Base-by-base conservation (phyloP, 2,113 vertebrate genomes). In the Actenoides hombroni region DNA sequence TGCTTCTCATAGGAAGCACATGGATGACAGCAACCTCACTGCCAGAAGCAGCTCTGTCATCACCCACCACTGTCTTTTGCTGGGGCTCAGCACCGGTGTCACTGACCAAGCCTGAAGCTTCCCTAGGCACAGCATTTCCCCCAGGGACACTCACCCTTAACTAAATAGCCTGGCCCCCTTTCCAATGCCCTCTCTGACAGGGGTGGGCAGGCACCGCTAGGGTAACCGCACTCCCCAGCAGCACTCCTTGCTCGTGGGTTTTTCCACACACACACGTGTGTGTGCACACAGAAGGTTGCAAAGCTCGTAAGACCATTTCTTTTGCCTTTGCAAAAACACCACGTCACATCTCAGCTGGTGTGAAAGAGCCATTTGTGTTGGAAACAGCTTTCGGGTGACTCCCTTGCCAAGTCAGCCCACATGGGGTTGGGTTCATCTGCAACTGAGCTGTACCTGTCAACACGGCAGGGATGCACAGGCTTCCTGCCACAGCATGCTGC, bases 41-140 rank as follows among this genome's bases (percentile, higher is more conserved):
- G 3, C n/a, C 4, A 3, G 37, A n/a, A 51, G 60, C 64, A 69
- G 37, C 24, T 78, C 10, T 44, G 29, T 11, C 42, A 13, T 57
- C 0, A 0, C 21, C 53, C 51, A 29, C 4, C 9, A 23, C 12
- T 5, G 8, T 18, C 3, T 15, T 76, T 31, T 56, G 16, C 24
- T 48, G 65, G n/a, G 64, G 28, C 0, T 0, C 57, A 64, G 68
- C 9, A 6, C 49, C 0, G 4, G 17, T 2, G 15, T n/a, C 44
- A 57, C 26, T 4, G 14, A 42, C 44, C 5, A 11, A 20, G 48
- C 4, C 64, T 2, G 4, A 37, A 15, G 21, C 65, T 74, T 90
- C 24, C 65, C 49, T 6, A 12, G 10, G 33, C 48, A 49, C 9
- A 13, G 49, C 25, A 31, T 35, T 65, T 82, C 35, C 65, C 44